Evolutionary conservation across 2,888 invertebrate genomes (phyloP), one percentile per base, ranked within the genome.

Genomic region (Drosophila subsilvestris): DNA sequence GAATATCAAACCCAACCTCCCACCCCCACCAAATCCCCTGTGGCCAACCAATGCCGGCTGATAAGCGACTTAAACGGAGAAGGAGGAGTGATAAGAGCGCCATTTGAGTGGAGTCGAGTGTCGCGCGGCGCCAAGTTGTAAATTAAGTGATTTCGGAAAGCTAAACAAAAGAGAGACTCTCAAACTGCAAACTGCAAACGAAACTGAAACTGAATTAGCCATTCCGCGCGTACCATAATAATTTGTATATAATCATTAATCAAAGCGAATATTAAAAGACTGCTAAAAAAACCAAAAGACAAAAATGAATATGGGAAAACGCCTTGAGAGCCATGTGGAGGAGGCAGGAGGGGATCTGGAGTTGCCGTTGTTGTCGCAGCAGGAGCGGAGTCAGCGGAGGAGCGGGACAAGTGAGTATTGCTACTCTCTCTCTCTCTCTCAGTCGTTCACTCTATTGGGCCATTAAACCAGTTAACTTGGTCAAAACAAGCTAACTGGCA

Each of bases 391-490:
- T 49, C 56, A 51, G 57, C 48, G 57, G 57, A 48, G 48, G 58
- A 66, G 58, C 66, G 66, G 76, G 17, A 75, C 83, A 80, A 69
- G 83, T 83, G 67, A 83, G 83, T 83, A 80, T 61, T 61, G 44
- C 49, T 48, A 67, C 42, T 51, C 42, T n/a, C 62, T 17, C 68
- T 78, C 70, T 5, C 14, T 5, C 37, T 14, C 14, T 6, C 14
- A 37, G 14, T 37, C 37, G 14, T n/a, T 37, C n/a, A 7, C n/a
- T n/a, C 37, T 73, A 68, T 50, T 60, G 70, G 54, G 74, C 78
- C 74, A 85, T 82, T 87, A 79, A 84, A 85, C 83, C 75, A 80
- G 88, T 88, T 83, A 76, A 82, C 74, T 84, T 87, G 75, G 83
- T 70, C 85, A 86, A 76, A 66, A 66, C 61, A 79, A 81, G 69